Evolutionary conservation across 2,888 invertebrate species (phyloP).

Genomic region (Romanomermis culicivorax): DNA sequence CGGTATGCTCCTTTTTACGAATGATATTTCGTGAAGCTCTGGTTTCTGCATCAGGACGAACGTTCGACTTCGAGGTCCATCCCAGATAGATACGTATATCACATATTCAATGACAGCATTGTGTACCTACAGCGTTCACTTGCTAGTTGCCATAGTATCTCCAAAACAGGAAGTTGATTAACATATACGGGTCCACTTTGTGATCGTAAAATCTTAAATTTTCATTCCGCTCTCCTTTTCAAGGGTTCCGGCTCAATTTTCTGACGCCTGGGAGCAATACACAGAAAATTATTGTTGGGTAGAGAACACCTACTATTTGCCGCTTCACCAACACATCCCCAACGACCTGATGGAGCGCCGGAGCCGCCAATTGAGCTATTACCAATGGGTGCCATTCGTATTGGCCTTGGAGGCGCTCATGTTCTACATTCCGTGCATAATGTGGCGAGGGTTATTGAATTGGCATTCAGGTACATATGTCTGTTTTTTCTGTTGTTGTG

Average conservation of each 20-base stretch:
- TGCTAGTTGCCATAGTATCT: too few relatives aligned
- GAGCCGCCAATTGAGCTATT: conserved; percentile 16
- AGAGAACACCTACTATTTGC: conserved; percentile 35
- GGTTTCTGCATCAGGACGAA: too few relatives aligned
- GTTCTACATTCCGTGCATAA: conserved; percentile 35
- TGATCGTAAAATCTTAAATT: too few relatives aligned
- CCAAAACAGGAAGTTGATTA: too few relatives aligned
- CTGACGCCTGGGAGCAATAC: conserved; percentile 35
- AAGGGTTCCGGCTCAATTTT: conserved; percentile 37
- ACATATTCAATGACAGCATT: too few relatives aligned
- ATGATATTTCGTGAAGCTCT: too few relatives aligned
- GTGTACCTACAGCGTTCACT: too few relatives aligned
- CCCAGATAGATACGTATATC: too few relatives aligned
- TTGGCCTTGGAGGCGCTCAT: conserved; percentile 34
- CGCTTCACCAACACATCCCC: conserved; percentile 31
- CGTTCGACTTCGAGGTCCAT: too few relatives aligned
- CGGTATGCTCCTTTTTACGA: too few relatives aligned
- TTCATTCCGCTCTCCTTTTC: too few relatives aligned
- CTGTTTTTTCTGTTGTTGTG: not conserved
- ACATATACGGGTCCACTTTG: too few relatives aligned
- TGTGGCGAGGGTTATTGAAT: conserved; percentile 34
- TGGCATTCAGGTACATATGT: conserved; percentile 30
- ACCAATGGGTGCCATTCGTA: conserved; percentile 33
- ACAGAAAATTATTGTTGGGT: conserved; percentile 37
- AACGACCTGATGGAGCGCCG: conserved; percentile 27